phyloP scores from a whole-genome alignment of 2,113 vertebrate genomes.

The Lophius piscatorius region DNA sequence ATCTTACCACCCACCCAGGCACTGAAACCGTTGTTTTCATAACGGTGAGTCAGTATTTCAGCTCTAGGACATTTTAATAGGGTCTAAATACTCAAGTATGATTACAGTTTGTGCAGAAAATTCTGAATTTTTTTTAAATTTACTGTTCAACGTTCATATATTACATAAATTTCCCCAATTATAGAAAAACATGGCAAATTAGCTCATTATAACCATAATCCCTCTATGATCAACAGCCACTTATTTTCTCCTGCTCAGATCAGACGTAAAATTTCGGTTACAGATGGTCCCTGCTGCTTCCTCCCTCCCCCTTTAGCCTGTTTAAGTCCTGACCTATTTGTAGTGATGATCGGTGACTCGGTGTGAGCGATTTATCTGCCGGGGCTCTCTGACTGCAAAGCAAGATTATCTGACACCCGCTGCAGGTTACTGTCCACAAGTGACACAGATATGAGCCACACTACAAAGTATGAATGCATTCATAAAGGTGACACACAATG shows the following conservation, averaged over 20 bases:
- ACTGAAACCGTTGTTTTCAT: too few relatives aligned
- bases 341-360: slow-evolving; percentile 52
- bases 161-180: too few relatives aligned
- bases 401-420: slow-evolving; percentile 47
- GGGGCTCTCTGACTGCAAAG: slow-evolving; percentile 35
- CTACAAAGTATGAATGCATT: slow-evolving; percentile 11
- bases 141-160: not conserved
- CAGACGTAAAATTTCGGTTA: slow-evolving; percentile 13
- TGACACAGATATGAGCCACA: not conserved
- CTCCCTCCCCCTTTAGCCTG: slow-evolving; percentile 36
- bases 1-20: too few relatives aligned
- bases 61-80: slow-evolving; percentile 23
- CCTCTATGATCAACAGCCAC: not conserved
- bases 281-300: slow-evolving; percentile 6
- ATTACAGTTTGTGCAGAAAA: not conserved
- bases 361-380: slow-evolving; percentile 37
- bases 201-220: not conserved
- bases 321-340: slow-evolving; percentile 56
- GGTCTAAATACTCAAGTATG: not conserved
- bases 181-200: too few relatives aligned
- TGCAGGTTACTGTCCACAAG: slow-evolving; percentile 27
- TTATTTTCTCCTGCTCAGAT: slow-evolving; percentile 18
- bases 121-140: not conserved
- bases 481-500: slow-evolving; percentile 1
- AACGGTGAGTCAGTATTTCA: slow-evolving; percentile 14